Evolutionary conservation across 2,888 invertebrate genomes (phyloP).

Genomic region (Rhingia rostrata): DNA sequence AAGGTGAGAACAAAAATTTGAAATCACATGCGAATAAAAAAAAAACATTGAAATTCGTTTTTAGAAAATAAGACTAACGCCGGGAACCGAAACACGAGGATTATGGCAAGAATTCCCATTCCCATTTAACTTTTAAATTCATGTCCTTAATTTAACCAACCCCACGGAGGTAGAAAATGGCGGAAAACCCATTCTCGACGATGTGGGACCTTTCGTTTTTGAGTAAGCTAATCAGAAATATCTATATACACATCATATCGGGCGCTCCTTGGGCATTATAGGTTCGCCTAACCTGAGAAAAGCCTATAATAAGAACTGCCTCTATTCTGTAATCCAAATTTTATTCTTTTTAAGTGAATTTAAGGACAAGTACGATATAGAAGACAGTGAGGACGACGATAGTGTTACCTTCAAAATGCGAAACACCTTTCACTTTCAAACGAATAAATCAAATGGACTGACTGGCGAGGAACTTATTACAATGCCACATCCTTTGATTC

Average conservation of each 20-base stretch:
- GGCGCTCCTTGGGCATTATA: too few relatives aligned
- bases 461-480: conserved; percentile 88
- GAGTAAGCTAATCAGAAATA: conserved; percentile 85
- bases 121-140: conserved; percentile 88
- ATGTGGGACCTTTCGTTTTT: conserved; percentile 92
- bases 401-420: conserved; percentile 88
- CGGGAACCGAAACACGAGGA: conserved; percentile 88
- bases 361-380: conserved; percentile 89
- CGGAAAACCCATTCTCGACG: conserved; percentile 87
- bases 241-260: too few relatives aligned
- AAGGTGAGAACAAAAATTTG: conserved; percentile 38
- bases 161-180: conserved; percentile 88
- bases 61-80: conserved; percentile 83
- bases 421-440: conserved; percentile 87
- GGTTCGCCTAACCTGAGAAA: neutral
- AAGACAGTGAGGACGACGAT: conserved; percentile 88
- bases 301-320: neutral
- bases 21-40: too few relatives aligned
- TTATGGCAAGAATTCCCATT: conserved; percentile 91
- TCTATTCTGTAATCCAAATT: neutral
- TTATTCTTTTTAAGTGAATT: conserved; percentile 86
- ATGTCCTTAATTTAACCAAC: conserved; percentile 92
- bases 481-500: conserved; percentile 88
- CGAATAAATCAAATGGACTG: conserved; percentile 85
- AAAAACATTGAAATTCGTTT: neutral